These are phyloP conservation scores for Champsocephalus gunnari DNA, from an alignment of 2,797 vertebrate species.

Conservation along the genomic window DNA sequence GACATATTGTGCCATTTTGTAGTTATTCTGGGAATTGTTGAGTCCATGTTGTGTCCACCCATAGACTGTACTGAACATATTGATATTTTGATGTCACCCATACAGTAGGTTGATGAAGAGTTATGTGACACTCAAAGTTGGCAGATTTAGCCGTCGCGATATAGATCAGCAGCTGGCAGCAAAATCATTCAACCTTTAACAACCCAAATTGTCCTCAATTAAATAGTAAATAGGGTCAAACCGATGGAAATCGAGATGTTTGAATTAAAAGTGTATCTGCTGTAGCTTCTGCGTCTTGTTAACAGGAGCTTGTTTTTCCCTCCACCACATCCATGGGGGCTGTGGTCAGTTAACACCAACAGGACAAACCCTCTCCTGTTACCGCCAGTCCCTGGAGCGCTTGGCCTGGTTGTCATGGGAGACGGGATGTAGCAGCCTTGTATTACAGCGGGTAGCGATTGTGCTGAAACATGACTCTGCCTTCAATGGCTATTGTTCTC, in stretches of 20 bases:
- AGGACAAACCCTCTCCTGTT: slow-evolving; percentile 27
- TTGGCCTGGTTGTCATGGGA: slow-evolving; percentile 68
- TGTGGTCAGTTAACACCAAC: slow-evolving; percentile 33
- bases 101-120: too few relatives aligned
- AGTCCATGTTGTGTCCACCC: too few relatives aligned
- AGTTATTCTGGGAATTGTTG: too few relatives aligned
- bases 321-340: neutral
- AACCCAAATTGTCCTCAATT: neutral
- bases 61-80: too few relatives aligned
- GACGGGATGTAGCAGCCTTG: slow-evolving; percentile 55
- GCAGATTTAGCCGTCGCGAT: neutral
- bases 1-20: too few relatives aligned
- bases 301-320: slow-evolving; percentile 11
- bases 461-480: slow-evolving; percentile 65
- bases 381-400: slow-evolving; percentile 23
- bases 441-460: slow-evolving; percentile 50
- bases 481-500: slow-evolving; percentile 63
- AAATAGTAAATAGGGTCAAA: neutral
- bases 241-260: neutral
- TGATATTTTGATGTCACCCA: too few relatives aligned
- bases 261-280: neutral
- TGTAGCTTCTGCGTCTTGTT: neutral
- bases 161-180: neutral
- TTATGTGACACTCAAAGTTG: too few relatives aligned
- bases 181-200: slow-evolving; percentile 5